These are phyloP conservation scores for Atta cephalotes DNA, from an alignment of 1,140 invertebrate species.

Conservation along the genomic window DNA sequence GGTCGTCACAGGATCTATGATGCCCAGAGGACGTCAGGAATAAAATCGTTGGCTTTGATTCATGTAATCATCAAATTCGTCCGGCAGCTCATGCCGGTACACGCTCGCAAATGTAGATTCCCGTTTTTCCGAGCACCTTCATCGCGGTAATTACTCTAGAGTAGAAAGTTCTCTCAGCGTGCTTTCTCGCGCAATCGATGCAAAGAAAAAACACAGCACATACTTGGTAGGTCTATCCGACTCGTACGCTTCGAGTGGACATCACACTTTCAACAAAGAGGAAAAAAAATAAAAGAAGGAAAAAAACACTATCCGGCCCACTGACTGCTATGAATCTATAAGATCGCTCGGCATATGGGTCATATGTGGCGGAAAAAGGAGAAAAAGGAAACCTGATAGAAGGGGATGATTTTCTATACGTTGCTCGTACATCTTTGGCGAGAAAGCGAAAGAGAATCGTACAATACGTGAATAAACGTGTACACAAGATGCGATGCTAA, in stretches of 20 bases:
- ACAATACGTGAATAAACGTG: neutral
- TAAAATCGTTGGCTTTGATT: constrained; percentile 50
- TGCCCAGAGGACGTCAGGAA: neutral
- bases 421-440: constrained; percentile 50
- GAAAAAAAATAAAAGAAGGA: constrained; percentile 6
- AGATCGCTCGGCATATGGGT: constrained; percentile 65
- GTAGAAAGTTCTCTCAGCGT: neutral
- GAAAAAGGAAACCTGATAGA: constrained; percentile 20
- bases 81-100: neutral
- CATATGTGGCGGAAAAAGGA: constrained; percentile 60
- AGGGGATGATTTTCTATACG: constrained; percentile 49
- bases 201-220: neutral
- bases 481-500: constrained; percentile 20
- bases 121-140: constrained; percentile 34
- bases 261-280: constrained; percentile 1
- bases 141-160: constrained; percentile 50
- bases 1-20: neutral
- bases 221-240: neutral
- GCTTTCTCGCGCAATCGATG: constrained; percentile 14
- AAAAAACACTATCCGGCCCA: constrained; percentile 31
- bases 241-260: constrained; percentile 51
- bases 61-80: constrained; percentile 16
- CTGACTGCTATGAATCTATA: constrained; percentile 59
- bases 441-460: constrained; percentile 19
- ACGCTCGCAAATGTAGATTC: neutral